Evolutionary conservation across 2,113 vertebrate genomes (phyloP), one percentile per base, ranked within the genome.

Genomic region (Rhinolophus ferrumequinum): DNA sequence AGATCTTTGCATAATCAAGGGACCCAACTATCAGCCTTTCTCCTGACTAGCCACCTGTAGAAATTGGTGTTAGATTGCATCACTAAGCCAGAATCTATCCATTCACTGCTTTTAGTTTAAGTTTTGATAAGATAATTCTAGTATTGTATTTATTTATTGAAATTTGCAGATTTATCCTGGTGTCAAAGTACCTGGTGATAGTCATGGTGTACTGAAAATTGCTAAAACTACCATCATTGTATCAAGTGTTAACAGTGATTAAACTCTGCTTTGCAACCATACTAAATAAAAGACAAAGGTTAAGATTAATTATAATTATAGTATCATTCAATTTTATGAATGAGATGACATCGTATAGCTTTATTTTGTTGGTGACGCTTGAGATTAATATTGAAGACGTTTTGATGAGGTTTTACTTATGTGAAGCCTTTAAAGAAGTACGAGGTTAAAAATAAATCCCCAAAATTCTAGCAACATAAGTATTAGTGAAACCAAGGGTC

Each of bases 281-380:
- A 21, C 15, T n/a, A 96, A 28, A 94, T 6, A 66, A 90, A 96
- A 70, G 93, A 94, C 38, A 97, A 58, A 58, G n/a, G 16, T 21
- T 69, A 93, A 50, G 33, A 18, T 76, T 52, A 64, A 88, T 88
- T n/a, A 24, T 77, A 89, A 33, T 50, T 35, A 69, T 60, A 28
- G 50, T 69, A 50, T 19, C 0, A 11, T 56, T 95, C 28, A 75
- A 60, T 77, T 87, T 38, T 12, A 86, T n/a, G 26, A 44, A 10
- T 24, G 52, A 54, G 7, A n/a, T 44, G 28, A 56, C 2, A 7
- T 93, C 90, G 28, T 95, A 72, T 9, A 96, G 24, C 88, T 97
- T 96, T 0, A 86, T 69, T 97, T 96, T 82, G 62, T 54, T 95
- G 33, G 60, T 86, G 58, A 95, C 92, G 38, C 81, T 86, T 73